Evolutionary conservation across 1,140 invertebrate species (phyloP).

Genomic region (Platyura marginata): DNA sequence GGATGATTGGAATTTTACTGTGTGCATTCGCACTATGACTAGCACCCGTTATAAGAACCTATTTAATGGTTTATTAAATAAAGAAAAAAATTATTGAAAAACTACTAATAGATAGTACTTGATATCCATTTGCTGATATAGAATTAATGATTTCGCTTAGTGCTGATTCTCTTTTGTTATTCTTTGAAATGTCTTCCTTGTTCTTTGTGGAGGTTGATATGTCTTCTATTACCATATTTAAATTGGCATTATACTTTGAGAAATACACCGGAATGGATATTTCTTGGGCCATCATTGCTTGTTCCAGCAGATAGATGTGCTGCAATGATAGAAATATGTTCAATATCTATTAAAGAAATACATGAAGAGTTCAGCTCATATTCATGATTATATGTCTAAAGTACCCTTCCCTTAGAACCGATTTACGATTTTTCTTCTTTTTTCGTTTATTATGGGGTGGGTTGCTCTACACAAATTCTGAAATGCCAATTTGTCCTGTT

Average conservation of each 20-base stretch:
- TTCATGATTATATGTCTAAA: too few relatives aligned
- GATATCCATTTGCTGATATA: conserved; percentile 83
- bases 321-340: too few relatives aligned
- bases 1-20: conserved; percentile 61
- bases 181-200: conserved; percentile 22
- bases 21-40: conserved; percentile 47
- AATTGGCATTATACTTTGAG: conserved; percentile 46
- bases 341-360: too few relatives aligned
- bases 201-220: conserved; percentile 37
- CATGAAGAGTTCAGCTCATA: too few relatives aligned
- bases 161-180: conserved; percentile 38
- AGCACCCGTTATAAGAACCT: conserved; percentile 29
- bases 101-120: too few relatives aligned
- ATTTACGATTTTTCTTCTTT: too few relatives aligned
- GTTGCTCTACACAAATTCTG: too few relatives aligned
- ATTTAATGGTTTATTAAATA: neutral
- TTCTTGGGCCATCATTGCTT: conserved; percentile 61
- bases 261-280: conserved; percentile 82
- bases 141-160: conserved; percentile 63
- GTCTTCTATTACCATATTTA: conserved; percentile 59
- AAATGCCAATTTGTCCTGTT: too few relatives aligned
- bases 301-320: conserved; percentile 66
- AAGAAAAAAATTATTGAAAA: too few relatives aligned
- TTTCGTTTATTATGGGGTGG: too few relatives aligned
- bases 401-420: too few relatives aligned